phyloP scores from a whole-genome alignment of 2,113 vertebrate genomes.

The Charadrius vociferus region DNA sequence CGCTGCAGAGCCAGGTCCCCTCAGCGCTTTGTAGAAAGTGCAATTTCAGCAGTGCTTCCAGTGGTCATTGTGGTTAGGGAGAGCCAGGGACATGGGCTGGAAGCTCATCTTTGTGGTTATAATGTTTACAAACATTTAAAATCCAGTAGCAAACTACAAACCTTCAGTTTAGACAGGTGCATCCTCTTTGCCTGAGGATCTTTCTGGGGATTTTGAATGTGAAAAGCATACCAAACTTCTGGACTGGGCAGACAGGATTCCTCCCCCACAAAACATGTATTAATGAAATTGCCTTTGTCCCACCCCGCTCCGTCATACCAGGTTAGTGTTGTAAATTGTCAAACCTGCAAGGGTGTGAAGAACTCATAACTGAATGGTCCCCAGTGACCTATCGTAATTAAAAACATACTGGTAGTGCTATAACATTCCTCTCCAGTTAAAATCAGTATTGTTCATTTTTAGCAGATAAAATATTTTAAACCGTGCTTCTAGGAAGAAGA shows the following conservation, averaged over 20 bases:
- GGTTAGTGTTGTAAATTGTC: neutral
- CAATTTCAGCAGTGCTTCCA: neutral
- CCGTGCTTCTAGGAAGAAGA: constrained; percentile 81
- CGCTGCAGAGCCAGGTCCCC: accelerated
- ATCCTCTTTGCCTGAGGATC: neutral
- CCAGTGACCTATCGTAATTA: accelerated
- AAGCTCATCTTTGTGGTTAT: neutral
- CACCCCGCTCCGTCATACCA: neutral
- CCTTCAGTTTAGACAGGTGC: neutral
- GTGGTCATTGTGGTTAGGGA: neutral
- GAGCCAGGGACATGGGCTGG: neutral
- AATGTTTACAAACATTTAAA: neutral
- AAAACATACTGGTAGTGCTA: neutral
- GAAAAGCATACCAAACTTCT: neutral
- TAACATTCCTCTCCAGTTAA: neutral
- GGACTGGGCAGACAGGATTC: neutral
- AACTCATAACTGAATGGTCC: too few species aligned
- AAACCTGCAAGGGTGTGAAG: too few species aligned
- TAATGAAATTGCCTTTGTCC: neutral
- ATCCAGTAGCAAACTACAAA: neutral
- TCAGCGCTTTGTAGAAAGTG: neutral
- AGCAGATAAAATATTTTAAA: neutral
- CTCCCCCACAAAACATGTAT: neutral
- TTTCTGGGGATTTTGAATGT: neutral
- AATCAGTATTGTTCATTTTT: accelerated